phyloP scores from a whole-genome alignment of 2,888 invertebrate genomes.

The Spilosoma lubricipeda region DNA sequence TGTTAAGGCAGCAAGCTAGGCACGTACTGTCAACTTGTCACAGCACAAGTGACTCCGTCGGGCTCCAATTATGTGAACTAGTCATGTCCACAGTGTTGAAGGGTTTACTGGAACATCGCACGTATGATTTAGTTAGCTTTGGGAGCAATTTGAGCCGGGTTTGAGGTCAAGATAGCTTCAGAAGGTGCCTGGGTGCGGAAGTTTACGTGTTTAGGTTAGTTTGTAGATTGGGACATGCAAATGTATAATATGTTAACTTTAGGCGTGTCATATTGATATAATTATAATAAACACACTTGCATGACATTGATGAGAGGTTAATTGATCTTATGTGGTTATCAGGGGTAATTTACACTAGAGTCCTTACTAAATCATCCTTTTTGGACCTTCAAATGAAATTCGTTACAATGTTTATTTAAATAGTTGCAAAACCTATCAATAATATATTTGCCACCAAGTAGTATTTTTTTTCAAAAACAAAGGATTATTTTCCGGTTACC shows the following conservation, averaged over 20 bases:
- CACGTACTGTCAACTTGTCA: conserved; percentile 55
- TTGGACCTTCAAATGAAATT: background rate
- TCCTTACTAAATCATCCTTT: background rate
- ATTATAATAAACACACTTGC: background rate
- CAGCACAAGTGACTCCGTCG: conserved; percentile 53
- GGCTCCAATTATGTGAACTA: conserved; percentile 52
- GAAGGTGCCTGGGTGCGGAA: conserved; percentile 31
- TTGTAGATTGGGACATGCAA: background rate
- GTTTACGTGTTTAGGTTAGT: conserved; percentile 4
- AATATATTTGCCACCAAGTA: background rate
- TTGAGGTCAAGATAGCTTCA: conserved; percentile 50
- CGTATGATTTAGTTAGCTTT: conserved; percentile 53
- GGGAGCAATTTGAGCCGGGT: conserved; percentile 46
- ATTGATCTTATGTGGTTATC: background rate
- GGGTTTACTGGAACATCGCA: conserved; percentile 50
- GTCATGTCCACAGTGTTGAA: conserved; percentile 50
- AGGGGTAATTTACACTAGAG: background rate
- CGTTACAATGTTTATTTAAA: background rate
- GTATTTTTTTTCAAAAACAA: no score
- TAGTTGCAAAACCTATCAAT: background rate
- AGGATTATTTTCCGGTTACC: background rate
- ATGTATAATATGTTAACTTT: background rate
- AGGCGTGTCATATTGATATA: background rate
- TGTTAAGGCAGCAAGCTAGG: conserved; percentile 44
- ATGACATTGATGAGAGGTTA: background rate